Base-by-base conservation (phyloP, 2,797 vertebrate species). In the Gymnocypris eckloni region DNA sequence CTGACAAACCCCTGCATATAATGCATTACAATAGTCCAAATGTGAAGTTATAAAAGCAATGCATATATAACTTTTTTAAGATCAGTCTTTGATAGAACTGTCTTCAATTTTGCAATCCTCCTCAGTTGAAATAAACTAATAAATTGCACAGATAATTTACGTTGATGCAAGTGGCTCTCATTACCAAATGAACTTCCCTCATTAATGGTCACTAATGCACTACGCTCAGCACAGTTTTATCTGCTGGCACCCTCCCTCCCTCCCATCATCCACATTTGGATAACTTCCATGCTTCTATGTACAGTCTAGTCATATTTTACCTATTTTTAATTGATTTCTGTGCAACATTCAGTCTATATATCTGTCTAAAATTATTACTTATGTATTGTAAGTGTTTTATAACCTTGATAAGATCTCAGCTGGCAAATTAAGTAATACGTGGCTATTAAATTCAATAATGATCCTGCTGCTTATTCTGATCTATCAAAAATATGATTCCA, bases 161-260 rank as follows among this genome's bases (percentile, higher is more conserved):
- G 66, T 59, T 61, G 28, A 45, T 82, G 16, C 22, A 61, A 61
- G 41, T 43, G 50, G 9, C 80, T 56, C 8, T 39, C 22, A 56
- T 81, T 41, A 54, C 48, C 0, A 0, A 45, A 79, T 48, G 0
- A 79, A 28, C 52, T 59, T 54, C 7, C 37, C 56, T 43, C 54
- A 28, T 79, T 79, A 12, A 43, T 64, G 76, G 22, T 9, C 54
- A 73, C 45, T 77, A 77, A n/a, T 77, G 75, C 75, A 56, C 33
- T 52, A 8, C 28, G 3, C 75, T 39, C 33, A 33, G 8, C 28
- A 12, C 8, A 56, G 12, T 56, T 43, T 64, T 45, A 33, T 79
- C n/a, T 79, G 56, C 56, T 64, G 13, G 56, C 41, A 66, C 1
- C 56, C n/a, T 64, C 12, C 48, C n/a, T 64, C 12, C 48, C 25